Evolutionary conservation across 2,113 vertebrate genomes (phyloP), one percentile per base, ranked within the genome.

Genomic region (Anoplopoma fimbria): DNA sequence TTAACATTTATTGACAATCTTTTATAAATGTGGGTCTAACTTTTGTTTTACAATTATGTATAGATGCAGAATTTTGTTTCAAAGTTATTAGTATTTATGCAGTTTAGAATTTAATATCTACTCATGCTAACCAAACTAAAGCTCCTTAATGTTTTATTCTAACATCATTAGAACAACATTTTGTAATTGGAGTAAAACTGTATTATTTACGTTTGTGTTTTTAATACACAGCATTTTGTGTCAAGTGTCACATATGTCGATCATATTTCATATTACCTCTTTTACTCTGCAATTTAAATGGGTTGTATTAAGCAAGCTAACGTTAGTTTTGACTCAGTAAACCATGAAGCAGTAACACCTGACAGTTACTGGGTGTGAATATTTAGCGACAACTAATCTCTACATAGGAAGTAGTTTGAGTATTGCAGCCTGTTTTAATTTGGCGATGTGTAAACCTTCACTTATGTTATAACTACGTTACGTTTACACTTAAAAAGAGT

Each of bases 211-310:
- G 5, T 33, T 49, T 49, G 4, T 69, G 42, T 49, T 34, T 69
- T 34, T n/a, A 58, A 36, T 57, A 45, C 45, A 65, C n/a, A 63
- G 25, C 25, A 47, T 33, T 65, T 45, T 72, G 55, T 14, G 9
- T 57, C 4, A 57, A 65, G 61, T 45, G 15, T 79, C 34, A 79
- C 51, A 55, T 55, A 25, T 53, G 51, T n/a, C n/a, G n/a, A n/a
- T n/a, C n/a, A n/a, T n/a, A n/a, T n/a, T n/a, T n/a, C n/a, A n/a
- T n/a, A n/a, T n/a, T n/a, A n/a, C n/a, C n/a, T n/a, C n/a, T n/a
- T n/a, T n/a, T n/a, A n/a, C n/a, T n/a, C n/a, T n/a, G n/a, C n/a
- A n/a, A n/a, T n/a, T n/a, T n/a, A n/a, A n/a, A n/a, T n/a, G n/a
- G n/a, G n/a, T n/a, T n/a, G n/a, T n/a, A n/a, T n/a, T n/a, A n/a